Percentiles rank a stretch among this genome's conserved stretches.
Evolutionary conservation across 2,888 invertebrate species (phyloP).

Genomic region (Ectemnius cavifrons): DNA sequence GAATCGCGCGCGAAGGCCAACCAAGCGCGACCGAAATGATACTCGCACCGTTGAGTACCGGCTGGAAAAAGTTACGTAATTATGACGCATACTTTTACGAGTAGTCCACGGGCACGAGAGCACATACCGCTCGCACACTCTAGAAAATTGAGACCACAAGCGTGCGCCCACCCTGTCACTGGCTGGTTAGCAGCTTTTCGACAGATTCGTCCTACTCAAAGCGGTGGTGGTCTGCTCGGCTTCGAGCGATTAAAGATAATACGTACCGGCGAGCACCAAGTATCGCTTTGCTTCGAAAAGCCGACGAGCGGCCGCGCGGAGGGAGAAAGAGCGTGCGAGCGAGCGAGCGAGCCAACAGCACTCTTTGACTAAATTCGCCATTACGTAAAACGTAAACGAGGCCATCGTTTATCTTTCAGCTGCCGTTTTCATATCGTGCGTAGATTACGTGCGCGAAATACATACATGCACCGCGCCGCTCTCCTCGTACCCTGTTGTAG

Average conservation of each 20-base stretch:
- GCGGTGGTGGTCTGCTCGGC: neutral
- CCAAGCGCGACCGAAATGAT: constrained; percentile 24
- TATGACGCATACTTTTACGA: constrained; percentile 32
- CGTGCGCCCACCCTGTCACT: too few species aligned
- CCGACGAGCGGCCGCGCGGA: too few species aligned
- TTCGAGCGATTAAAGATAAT: constrained; percentile 10
- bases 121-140: neutral
- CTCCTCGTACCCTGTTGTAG: too few species aligned
- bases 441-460: constrained; percentile 18
- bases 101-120: constrained; percentile 13
- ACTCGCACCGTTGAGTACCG: constrained; percentile 18
- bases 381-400: constrained; percentile 29
- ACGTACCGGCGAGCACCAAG: neutral
- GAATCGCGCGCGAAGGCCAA: neutral
- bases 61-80: constrained; percentile 38
- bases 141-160: neutral
- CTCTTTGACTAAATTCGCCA: constrained; percentile 14
- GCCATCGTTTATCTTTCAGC: constrained; percentile 25
- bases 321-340: too few species aligned
- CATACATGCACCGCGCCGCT: constrained; percentile 14
- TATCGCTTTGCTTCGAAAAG: too few species aligned
- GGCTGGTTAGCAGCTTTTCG: neutral
- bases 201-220: neutral
- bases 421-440: constrained; percentile 6
- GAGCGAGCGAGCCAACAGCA: neutral